Conservation (phyloP, 2,888 invertebrate genomes). For the Agrotis puta region DNA sequence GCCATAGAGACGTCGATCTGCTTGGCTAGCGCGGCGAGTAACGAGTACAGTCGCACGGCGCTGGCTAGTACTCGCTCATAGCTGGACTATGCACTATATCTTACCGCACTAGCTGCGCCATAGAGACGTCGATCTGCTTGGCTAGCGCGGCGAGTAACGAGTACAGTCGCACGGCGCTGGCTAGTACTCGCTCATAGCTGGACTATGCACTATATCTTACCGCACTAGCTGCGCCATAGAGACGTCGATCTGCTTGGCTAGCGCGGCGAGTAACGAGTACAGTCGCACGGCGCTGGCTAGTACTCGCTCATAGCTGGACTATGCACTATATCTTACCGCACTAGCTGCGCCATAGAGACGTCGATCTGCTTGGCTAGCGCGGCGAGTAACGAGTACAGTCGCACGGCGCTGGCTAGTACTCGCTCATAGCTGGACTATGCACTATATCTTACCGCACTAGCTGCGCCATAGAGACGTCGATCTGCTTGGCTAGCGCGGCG, state of each 20-base stretch:
- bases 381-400: slow-evolving; percentile 76
- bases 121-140: slow-evolving; percentile 68
- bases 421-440: no score
- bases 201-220: slow-evolving; percentile 65
- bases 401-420: slow-evolving; percentile 72
- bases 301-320: no score
- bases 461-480: slow-evolving; percentile 68
- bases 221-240: slow-evolving; percentile 68
- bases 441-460: slow-evolving; percentile 67
- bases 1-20: slow-evolving; percentile 71
- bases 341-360: slow-evolving; percentile 62
- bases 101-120: slow-evolving; percentile 72
- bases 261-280: slow-evolving; percentile 74
- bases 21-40: slow-evolving; percentile 72
- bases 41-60: slow-evolving; percentile 75
- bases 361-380: slow-evolving; percentile 73
- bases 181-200: slow-evolving; percentile 76
- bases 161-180: slow-evolving; percentile 75
- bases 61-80: slow-evolving; percentile 74
- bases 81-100: no score
- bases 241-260: slow-evolving; percentile 72
- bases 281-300: slow-evolving; percentile 73
- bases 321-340: slow-evolving; percentile 69
- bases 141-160: slow-evolving; percentile 72
- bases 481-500: slow-evolving; percentile 70